These are phyloP conservation scores for Menidia beryllina DNA, from an alignment of 2,113 vertebrate species.

Conservation along the genomic window DNA sequence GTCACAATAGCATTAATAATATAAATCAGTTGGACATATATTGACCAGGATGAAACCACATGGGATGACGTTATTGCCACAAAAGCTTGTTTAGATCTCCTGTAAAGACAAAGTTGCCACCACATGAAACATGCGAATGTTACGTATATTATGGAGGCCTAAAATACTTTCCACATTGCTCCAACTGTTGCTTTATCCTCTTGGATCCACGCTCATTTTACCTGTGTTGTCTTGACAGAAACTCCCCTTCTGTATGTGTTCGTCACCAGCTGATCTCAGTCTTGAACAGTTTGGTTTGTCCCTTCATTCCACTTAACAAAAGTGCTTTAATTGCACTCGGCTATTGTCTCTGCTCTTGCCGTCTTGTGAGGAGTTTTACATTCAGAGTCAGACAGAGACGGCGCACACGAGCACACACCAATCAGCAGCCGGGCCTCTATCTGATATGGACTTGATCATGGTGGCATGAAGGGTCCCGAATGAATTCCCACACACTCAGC, in stretches of 20 bases:
- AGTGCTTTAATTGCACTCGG: conserved; percentile 4
- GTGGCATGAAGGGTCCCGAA: conserved; percentile 40
- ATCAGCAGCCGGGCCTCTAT: conserved; percentile 51
- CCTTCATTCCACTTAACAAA: conserved; percentile 58
- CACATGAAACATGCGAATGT: too few species aligned
- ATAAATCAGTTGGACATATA: too few species aligned
- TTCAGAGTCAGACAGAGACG: conserved; percentile 15
- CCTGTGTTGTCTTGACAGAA: not conserved
- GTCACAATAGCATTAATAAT: too few species aligned
- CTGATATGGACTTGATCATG: conserved; percentile 61
- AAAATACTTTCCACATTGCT: too few species aligned
- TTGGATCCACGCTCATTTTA: not conserved
- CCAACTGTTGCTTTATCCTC: too few species aligned
- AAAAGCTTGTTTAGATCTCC: too few species aligned
- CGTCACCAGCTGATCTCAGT: not conserved
- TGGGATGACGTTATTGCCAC: too few species aligned
- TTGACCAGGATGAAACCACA: too few species aligned
- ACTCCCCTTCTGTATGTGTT: not conserved
- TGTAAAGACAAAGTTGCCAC: too few species aligned
- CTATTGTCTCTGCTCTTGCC: conserved; percentile 17
- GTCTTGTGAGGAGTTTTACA: conserved; percentile 25
- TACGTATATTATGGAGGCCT: too few species aligned
- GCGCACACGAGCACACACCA: conserved; percentile 46
- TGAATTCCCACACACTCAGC: conserved; percentile 52
- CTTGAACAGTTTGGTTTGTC: conserved; percentile 10